Conservation (phyloP, 2,888 invertebrate genomes). For the Cylloceria caligata region DNA sequence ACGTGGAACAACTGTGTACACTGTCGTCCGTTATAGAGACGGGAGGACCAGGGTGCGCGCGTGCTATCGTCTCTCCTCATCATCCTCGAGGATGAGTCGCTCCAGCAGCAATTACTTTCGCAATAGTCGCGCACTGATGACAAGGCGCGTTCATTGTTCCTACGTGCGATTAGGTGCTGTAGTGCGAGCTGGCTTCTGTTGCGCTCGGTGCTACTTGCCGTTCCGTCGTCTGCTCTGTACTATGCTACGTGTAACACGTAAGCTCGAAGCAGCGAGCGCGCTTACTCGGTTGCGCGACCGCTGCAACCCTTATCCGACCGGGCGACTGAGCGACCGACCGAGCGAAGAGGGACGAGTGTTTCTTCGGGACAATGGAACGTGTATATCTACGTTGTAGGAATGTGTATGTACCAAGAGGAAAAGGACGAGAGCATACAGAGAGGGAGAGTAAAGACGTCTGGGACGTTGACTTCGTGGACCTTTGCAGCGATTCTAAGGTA, state of each 20-base stretch:
- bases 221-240: constrained; percentile 71
- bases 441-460: constrained; percentile 67
- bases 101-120: constrained; percentile 80
- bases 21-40: constrained; percentile 15
- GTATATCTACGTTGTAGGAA: constrained; percentile 58
- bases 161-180: constrained; percentile 79
- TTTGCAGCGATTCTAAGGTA: constrained; percentile 52
- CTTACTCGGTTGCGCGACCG: constrained; percentile 52
- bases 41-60: constrained; percentile 52
- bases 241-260: constrained; percentile 49
- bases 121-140: constrained; percentile 81
- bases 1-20: constrained; percentile 22
- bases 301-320: constrained; percentile 62
- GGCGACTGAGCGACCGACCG: constrained; percentile 58
- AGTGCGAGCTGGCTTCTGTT: constrained; percentile 44
- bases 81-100: constrained; percentile 66
- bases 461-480: constrained; percentile 45
- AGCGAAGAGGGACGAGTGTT: constrained; percentile 67
- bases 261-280: constrained; percentile 54
- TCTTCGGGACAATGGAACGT: constrained; percentile 73
- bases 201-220: constrained; percentile 64
- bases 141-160: constrained; percentile 81
- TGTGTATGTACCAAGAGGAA: constrained; percentile 43
- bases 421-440: constrained; percentile 17
- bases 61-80: constrained; percentile 66